Evolutionary conservation across 2,113 vertebrate genomes (phyloP).

Genomic region (Fukomys damarensis): DNA sequence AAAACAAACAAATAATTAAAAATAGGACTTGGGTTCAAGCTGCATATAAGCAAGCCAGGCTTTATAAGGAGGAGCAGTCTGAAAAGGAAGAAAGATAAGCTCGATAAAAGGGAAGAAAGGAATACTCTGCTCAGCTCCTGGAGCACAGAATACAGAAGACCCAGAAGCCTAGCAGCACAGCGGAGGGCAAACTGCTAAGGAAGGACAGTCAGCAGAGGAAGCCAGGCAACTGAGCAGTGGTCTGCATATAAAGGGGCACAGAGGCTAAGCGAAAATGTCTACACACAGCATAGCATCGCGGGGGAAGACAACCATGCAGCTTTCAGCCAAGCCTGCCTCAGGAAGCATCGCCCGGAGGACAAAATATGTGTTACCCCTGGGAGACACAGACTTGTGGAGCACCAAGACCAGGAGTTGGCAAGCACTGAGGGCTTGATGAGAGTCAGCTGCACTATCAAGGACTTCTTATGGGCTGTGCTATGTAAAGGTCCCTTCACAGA

Average conservation of each 20-base stretch:
- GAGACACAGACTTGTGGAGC: accelerated
- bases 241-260: neutral
- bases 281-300: accelerated
- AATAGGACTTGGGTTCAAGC: neutral
- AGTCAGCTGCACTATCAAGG: neutral
- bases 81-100: neutral
- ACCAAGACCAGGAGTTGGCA: neutral
- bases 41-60: too few relatives aligned
- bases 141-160: neutral
- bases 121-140: neutral
- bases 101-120: neutral
- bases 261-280: accelerated
- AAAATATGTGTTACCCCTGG: accelerated
- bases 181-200: neutral
- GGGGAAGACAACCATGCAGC: too few relatives aligned
- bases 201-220: accelerated
- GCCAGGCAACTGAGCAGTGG: neutral
- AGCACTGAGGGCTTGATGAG: accelerated
- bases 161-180: neutral
- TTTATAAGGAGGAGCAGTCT: neutral
- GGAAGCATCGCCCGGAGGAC: accelerated
- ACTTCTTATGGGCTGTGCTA: accelerated
- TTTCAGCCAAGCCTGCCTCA: neutral
- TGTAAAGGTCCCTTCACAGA: neutral
- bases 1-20: too few relatives aligned